Evolutionary conservation across 2,113 vertebrate species (phyloP).

Genomic region (Lophura nycthemera): DNA sequence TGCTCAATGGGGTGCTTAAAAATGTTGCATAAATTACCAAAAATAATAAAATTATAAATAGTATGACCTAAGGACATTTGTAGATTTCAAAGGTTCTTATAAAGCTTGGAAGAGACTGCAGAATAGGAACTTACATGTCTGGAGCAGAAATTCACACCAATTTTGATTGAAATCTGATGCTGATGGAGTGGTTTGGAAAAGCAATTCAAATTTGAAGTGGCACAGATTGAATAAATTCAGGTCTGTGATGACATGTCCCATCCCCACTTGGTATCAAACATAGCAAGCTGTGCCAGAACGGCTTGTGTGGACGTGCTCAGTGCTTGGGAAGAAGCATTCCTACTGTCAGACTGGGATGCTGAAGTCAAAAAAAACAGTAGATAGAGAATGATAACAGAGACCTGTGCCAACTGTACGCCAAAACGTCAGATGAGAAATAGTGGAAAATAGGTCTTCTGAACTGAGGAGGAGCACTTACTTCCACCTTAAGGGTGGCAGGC

Average conservation of each 20-base stretch:
- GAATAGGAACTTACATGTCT: not conserved
- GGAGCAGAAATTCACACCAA: not conserved
- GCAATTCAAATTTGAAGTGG: not conserved
- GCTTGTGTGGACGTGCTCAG: rapidly evolving
- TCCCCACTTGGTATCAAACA: not conserved
- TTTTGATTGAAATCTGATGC: not conserved
- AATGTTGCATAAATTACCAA: not conserved
- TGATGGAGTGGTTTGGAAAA: not conserved
- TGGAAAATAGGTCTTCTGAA: not conserved
- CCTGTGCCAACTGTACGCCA: not conserved
- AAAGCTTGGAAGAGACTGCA: not conserved
- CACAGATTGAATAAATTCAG: not conserved
- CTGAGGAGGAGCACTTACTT: not conserved
- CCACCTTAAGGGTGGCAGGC: not conserved
- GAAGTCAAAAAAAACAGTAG: not conserved
- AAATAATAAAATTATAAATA: not conserved
- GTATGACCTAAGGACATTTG: not conserved
- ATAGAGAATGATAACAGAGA: not conserved
- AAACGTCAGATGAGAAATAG: not conserved
- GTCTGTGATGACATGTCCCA: rapidly evolving
- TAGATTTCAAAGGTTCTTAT: not conserved
- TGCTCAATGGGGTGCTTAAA: not conserved
- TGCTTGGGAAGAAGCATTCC: not conserved
- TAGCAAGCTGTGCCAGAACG: not conserved
- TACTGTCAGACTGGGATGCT: not conserved